Conservation (phyloP, 2,888 invertebrate genomes). For the Octodonta nipae region DNA sequence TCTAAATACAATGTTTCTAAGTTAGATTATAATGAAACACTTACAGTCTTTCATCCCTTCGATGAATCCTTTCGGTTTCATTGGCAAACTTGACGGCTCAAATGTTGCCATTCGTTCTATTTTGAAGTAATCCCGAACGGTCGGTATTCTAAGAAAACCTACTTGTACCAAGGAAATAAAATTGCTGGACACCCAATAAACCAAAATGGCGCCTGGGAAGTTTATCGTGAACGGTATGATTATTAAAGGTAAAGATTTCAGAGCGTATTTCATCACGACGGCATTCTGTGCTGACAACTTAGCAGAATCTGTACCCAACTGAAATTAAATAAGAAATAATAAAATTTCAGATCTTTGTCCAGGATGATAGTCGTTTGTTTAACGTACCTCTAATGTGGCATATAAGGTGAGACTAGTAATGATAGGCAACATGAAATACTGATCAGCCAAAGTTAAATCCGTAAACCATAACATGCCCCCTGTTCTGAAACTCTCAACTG, state of each 20-base stretch:
- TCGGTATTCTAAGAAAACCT: constrained; percentile 58
- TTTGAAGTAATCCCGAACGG: constrained; percentile 59
- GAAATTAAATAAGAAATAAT: constrained; percentile 15
- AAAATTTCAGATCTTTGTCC: neutral
- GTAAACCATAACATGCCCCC: constrained; percentile 89
- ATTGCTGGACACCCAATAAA: constrained; percentile 85
- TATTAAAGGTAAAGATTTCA: constrained; percentile 62
- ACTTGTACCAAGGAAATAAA: constrained; percentile 73
- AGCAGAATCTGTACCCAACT: constrained; percentile 65
- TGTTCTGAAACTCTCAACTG: constrained; percentile 75
- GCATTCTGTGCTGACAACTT: constrained; percentile 52
- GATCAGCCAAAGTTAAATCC: constrained; percentile 84
- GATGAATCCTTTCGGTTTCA: constrained; percentile 64
- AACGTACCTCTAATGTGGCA: constrained; percentile 58
- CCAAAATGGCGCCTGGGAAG: constrained; percentile 76
- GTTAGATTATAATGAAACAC: no score
- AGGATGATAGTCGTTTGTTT: neutral
- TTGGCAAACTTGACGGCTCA: constrained; percentile 43
- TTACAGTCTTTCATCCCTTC: constrained; percentile 68
- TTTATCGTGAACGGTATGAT: constrained; percentile 76
- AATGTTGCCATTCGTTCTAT: constrained; percentile 53
- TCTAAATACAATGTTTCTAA: no score
- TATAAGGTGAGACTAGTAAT: constrained; percentile 72
- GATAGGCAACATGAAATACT: constrained; percentile 72
- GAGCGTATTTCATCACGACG: constrained; percentile 57